phyloP scores from a whole-genome alignment of 1,140 invertebrate species.

The Psilanteris sp. region DNA sequence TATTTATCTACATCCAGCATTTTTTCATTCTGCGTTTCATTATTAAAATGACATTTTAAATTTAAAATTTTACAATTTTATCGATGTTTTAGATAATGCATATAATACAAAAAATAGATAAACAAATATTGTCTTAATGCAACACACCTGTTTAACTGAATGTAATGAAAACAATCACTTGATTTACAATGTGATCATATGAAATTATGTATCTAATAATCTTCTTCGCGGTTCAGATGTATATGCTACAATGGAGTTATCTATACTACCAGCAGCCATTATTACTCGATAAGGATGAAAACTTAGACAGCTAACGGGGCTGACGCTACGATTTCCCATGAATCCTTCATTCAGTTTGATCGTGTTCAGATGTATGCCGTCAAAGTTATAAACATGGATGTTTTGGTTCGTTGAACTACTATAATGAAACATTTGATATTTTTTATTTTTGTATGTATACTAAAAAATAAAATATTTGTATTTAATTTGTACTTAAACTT shows the following conservation, averaged over 20 bases:
- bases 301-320: conserved; percentile 89
- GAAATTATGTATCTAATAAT: conserved; percentile 80
- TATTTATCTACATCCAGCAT: too few relatives aligned
- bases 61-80: too few relatives aligned
- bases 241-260: conserved; percentile 89
- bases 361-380: conserved; percentile 85
- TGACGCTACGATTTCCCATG: conserved; percentile 90
- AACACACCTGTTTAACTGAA: conserved; percentile 9
- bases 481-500: too few relatives aligned
- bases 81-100: too few relatives aligned
- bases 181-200: conserved; percentile 31
- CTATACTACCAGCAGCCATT: conserved; percentile 88
- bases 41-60: too few relatives aligned
- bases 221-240: conserved; percentile 84
- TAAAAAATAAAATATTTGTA: too few relatives aligned
- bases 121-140: too few relatives aligned
- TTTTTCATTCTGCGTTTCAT: too few relatives aligned
- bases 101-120: too few relatives aligned
- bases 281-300: conserved; percentile 92
- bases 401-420: conserved; percentile 91
- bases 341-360: conserved; percentile 95
- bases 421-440: too few relatives aligned
- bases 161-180: conserved; percentile 45
- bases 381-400: conserved; percentile 88
- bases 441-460: too few relatives aligned